Evolutionary conservation across 1,140 invertebrate species (phyloP).

Genomic region (Saccostrea glomerata): DNA sequence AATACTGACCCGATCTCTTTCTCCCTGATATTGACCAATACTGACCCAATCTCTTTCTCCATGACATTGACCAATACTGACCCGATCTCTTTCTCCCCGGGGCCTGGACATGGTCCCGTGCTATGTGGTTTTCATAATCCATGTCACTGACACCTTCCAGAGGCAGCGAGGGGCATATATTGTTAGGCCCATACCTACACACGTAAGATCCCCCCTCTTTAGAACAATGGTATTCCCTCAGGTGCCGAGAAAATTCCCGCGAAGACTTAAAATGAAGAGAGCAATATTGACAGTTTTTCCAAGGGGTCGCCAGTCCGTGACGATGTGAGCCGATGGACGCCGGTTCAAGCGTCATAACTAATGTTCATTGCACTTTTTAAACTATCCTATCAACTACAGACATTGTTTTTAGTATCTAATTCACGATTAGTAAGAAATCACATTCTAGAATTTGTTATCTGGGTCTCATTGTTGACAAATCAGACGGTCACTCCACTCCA

Average conservation of each 20-base stretch:
- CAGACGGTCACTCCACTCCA: not conserved
- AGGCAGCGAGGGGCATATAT: conserved; percentile 90
- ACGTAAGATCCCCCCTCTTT: conserved; percentile 93
- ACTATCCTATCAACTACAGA: no score
- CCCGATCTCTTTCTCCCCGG: conserved; percentile 40
- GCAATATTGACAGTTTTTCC: conserved; percentile 73
- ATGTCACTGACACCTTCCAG: conserved; percentile 92
- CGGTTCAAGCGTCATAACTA: not conserved
- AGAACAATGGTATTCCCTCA: conserved; percentile 89
- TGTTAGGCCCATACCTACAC: conserved; percentile 93
- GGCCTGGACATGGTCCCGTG: conserved; percentile 85
- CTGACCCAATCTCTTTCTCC: no score
- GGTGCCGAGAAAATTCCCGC: conserved; percentile 83
- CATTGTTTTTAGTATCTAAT: not conserved
- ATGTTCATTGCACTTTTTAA: no score
- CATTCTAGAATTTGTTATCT: not conserved
- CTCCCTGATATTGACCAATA: no score
- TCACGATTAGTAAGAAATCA: not conserved
- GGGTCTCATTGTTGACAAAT: conserved; percentile 1
- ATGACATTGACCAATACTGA: not conserved
- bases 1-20: no score
- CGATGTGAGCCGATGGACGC: not conserved
- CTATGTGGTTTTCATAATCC: conserved; percentile 92
- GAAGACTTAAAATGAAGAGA: conserved; percentile 73
- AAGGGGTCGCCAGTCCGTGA: conserved; percentile 44